phyloP scores from a whole-genome alignment of 2,797 vertebrate species.

The Serranus cabrilla region DNA sequence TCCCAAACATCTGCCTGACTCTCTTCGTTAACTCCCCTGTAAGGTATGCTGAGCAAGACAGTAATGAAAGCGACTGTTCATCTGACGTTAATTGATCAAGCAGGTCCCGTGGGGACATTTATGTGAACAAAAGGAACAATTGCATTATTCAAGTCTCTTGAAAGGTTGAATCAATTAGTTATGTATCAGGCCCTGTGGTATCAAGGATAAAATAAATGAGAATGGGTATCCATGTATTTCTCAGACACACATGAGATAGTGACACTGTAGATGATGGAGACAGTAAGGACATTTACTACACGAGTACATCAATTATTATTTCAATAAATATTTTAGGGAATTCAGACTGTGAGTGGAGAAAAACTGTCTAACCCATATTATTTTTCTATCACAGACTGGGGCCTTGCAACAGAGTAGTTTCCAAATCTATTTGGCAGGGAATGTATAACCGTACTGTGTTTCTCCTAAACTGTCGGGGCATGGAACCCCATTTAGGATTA shows the following conservation, averaged over 20 bases:
- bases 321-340: slow-evolving; percentile 9
- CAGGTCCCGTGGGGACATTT: slow-evolving; percentile 74
- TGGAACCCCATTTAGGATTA: slow-evolving; percentile 80
- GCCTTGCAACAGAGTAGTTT: slow-evolving; percentile 38
- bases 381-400: slow-evolving; percentile 37
- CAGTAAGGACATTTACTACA: not conserved
- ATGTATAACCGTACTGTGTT: slow-evolving; percentile 59
- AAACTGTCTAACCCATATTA: slow-evolving; percentile 15
- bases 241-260: slow-evolving; percentile 34
- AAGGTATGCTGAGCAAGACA: slow-evolving; percentile 61
- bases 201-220: slow-evolving; percentile 58
- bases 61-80: slow-evolving; percentile 75
- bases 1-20: slow-evolving; percentile 56
- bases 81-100: slow-evolving; percentile 78
- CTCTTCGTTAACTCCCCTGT: slow-evolving; percentile 46
- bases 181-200: slow-evolving; percentile 61
- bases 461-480: slow-evolving; percentile 72
- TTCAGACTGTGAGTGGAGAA: slow-evolving; percentile 7
- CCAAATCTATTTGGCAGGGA: slow-evolving; percentile 59
- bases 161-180: slow-evolving; percentile 77
- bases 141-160: slow-evolving; percentile 75
- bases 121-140: slow-evolving; percentile 79
- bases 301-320: slow-evolving; percentile 19
- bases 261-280: slow-evolving; percentile 2
- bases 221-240: slow-evolving; percentile 36